These are phyloP conservation scores for Caenorhabditis japonica DNA, from an alignment of 2,888 invertebrate species.

Conservation along the genomic window DNA sequence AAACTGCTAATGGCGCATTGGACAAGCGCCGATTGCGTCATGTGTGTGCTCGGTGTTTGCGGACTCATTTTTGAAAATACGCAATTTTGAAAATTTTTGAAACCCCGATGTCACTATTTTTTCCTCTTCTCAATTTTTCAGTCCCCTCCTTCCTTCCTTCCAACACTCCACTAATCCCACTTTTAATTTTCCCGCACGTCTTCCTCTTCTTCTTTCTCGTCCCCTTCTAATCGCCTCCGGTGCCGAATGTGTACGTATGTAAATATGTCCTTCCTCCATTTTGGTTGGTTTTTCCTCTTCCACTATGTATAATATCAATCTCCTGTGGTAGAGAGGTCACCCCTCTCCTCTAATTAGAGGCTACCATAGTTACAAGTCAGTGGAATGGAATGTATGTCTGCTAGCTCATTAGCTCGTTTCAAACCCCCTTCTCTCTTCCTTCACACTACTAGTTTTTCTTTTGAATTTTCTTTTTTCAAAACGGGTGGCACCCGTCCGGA, in stretches of 20 bases:
- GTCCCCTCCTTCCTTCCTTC: constrained; percentile 5
- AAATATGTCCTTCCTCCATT: constrained; percentile 17
- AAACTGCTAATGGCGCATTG: too few relatives aligned
- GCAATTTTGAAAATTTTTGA: background rate
- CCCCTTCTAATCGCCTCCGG: constrained; percentile 40
- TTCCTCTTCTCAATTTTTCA: constrained; percentile 6
- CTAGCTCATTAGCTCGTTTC: constrained; percentile 50
- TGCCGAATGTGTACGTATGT: constrained; percentile 28
- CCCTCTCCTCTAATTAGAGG: constrained; percentile 34
- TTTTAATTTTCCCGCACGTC: constrained; percentile 35
- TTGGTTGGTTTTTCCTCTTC: constrained; percentile 6
- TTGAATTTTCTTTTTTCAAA: constrained; percentile 45
- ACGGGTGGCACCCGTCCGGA: too few relatives aligned
- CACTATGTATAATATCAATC: constrained; percentile 26
- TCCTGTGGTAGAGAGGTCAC: constrained; percentile 16
- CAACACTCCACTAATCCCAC: constrained; percentile 25
- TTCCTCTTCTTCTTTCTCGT: constrained; percentile 8
- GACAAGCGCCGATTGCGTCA: too few relatives aligned
- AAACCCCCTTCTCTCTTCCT: constrained; percentile 22
- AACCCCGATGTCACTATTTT: too few relatives aligned
- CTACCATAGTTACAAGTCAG: constrained; percentile 29
- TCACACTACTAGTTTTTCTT: constrained; percentile 9
- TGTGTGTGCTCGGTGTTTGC: too few relatives aligned
- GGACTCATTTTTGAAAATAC: too few relatives aligned
- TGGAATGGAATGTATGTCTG: constrained; percentile 1